These are phyloP conservation scores for Ctenomys sociabilis DNA, from an alignment of 2,113 vertebrate species.

Conservation along the genomic window DNA sequence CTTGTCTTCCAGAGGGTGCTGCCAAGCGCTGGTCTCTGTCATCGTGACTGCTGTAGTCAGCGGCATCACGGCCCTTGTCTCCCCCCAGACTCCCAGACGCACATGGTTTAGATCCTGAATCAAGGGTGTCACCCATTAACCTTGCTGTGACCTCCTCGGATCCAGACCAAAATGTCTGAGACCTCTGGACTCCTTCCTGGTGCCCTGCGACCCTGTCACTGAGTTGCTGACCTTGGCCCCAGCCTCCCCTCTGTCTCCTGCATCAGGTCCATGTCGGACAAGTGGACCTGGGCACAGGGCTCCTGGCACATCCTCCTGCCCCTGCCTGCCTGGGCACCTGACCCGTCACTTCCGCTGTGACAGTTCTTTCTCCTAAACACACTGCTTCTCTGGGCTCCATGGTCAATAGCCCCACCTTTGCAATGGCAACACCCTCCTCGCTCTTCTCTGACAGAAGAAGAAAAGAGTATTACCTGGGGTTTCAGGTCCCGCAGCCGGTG, in stretches of 20 bases:
- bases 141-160: neutral
- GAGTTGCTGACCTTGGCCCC: neutral
- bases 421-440: neutral
- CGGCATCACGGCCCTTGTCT: neutral
- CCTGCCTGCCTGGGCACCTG: neutral
- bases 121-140: neutral
- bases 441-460: neutral
- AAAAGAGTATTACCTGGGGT: neutral
- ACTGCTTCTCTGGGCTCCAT: neutral
- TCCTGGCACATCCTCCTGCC: neutral
- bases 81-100: neutral
- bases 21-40: neutral
- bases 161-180: neutral
- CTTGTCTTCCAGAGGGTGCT: neutral
- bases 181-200: neutral
- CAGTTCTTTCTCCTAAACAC: fast-evolving
- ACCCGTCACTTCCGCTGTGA: neutral
- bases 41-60: fast-evolving
- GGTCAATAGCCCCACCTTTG: neutral
- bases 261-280: fast-evolving
- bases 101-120: neutral
- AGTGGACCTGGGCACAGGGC: neutral
- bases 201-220: neutral
- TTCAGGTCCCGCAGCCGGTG: neutral
- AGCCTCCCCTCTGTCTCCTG: neutral